Base-by-base conservation (phyloP, 2,113 vertebrate species). In the Hyperoodon ampullatus region DNA sequence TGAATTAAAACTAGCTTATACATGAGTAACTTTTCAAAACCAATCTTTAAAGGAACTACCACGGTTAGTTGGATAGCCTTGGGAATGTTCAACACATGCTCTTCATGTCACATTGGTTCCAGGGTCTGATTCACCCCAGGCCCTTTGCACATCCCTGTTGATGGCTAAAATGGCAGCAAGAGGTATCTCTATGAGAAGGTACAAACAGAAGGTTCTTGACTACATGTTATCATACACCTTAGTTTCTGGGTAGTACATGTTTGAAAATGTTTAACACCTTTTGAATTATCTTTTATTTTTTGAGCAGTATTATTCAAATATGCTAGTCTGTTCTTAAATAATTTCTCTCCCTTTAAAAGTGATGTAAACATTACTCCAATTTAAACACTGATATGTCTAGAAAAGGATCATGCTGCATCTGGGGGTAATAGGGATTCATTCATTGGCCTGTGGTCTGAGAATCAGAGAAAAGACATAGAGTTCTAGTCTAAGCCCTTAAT, bases 231-330 rank as follows among this genome's bases (percentile, higher is more conserved):
- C 83, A 28, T n/a, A 90, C 21, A 93, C 50, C 42, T 60, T 55
- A 70, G 26, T 74, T 81, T 71, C 66, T 65, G 19, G 66, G 6
- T 74, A 88, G 77, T 24, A 39, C 8, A 66, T 18, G 90, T 95
- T 82, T 68, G 3, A 88, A 87, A 91, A 85, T 58, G 44, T 77
- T 68, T 28, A 85, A 85, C 33, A 63, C 30, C 77, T 96, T 72
- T 39, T 44, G 5, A 47, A 96, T 72, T 42, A 75, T n/a, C 7
- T 66, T 93, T 35, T 23, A 63, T 65, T 87, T 97, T 90, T 65
- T 72, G 58, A 94, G 58, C 26, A 88, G 4, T 42, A 88, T 75
- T 83, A 95, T 55, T 44, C 50, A 95, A 90, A 75, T 33, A 42
- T 14, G 21, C 19, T 65, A 44, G 19, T 82, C 16, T 86, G 15